phyloP scores from a whole-genome alignment of 1,140 invertebrate species.

The Drosophila dunni region DNA sequence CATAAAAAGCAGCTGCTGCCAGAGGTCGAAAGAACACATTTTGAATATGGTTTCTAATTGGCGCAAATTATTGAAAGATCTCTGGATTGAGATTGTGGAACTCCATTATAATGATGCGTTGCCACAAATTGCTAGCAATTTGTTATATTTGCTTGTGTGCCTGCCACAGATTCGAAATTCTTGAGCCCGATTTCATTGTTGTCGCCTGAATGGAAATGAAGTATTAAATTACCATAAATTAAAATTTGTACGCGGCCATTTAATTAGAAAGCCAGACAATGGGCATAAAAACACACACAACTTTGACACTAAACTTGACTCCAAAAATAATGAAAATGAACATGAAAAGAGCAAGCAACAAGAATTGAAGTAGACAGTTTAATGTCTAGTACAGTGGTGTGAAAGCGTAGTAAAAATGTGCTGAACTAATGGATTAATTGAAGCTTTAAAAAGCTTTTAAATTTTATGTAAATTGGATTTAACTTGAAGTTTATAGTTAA shows the following conservation, averaged over 20 bases:
- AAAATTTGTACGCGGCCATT: slow-evolving; percentile 65
- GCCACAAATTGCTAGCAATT: slow-evolving; percentile 64
- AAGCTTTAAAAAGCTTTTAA: neutral
- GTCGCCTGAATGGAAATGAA: slow-evolving; percentile 38
- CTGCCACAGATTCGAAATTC: slow-evolving; percentile 29
- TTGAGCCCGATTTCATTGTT: slow-evolving; percentile 9
- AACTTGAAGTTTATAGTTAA: neutral
- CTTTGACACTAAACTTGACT: slow-evolving; percentile 65
- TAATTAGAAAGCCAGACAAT: slow-evolving; percentile 71
- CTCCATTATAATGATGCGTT: slow-evolving; percentile 40
- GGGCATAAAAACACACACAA: slow-evolving; percentile 19
- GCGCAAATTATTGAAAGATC: slow-evolving; percentile 76
- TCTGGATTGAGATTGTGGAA: slow-evolving; percentile 60
- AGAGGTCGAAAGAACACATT: slow-evolving; percentile 45
- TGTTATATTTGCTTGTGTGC: slow-evolving; percentile 37
- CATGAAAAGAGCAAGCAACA: neutral
- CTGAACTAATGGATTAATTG: neutral
- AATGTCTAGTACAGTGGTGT: slow-evolving; percentile 24
- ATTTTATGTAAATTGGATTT: too few species aligned
- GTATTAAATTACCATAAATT: slow-evolving; percentile 82
- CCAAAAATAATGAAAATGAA: slow-evolving; percentile 21
- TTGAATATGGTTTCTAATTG: slow-evolving; percentile 74
- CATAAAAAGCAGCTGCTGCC: slow-evolving; percentile 47
- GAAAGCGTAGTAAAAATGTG: neutral
- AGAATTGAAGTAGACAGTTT: neutral